These are phyloP conservation scores for Caenorhabditis doughertyi DNA, from an alignment of 2,888 invertebrate genomes.

Conservation along the genomic window DNA sequence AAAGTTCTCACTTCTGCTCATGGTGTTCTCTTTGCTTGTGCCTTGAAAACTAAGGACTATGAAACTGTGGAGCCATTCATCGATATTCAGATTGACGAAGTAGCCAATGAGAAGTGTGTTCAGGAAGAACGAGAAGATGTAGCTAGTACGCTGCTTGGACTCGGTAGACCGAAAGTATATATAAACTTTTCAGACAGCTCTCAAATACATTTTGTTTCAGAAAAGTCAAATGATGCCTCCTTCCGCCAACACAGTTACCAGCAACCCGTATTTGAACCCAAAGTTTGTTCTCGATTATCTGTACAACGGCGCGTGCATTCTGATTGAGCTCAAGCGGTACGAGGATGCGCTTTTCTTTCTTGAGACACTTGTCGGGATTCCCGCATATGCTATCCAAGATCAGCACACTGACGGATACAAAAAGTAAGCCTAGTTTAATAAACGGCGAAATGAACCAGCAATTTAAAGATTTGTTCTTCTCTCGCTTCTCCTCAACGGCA, in stretches of 20 bases:
- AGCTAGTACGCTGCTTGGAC: not conserved
- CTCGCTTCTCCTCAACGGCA: slow-evolving; percentile 54
- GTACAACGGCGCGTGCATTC: slow-evolving; percentile 65
- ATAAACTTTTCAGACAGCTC: slow-evolving; percentile 26
- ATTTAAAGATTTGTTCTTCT: slow-evolving; percentile 48
- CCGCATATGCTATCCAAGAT: slow-evolving; percentile 41
- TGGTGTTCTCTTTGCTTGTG: slow-evolving; percentile 59
- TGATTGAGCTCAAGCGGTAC: slow-evolving; percentile 58
- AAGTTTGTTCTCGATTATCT: slow-evolving; percentile 67
- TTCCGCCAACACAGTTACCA: not conserved
- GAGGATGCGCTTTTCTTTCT: slow-evolving; percentile 58
- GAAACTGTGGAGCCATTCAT: slow-evolving; percentile 35
- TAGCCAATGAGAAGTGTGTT: slow-evolving; percentile 49
- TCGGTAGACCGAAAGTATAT: slow-evolving; percentile 3
- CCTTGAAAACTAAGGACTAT: slow-evolving; percentile 50
- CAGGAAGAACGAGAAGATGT: not conserved
- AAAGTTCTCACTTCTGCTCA: slow-evolving; percentile 62
- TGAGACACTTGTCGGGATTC: slow-evolving; percentile 42
- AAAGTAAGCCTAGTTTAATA: slow-evolving; percentile 47
- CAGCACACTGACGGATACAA: slow-evolving; percentile 66
- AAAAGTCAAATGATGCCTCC: no score
- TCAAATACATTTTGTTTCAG: no score
- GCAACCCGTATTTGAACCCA: slow-evolving; percentile 27
- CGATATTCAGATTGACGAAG: slow-evolving; percentile 28
- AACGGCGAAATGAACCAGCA: not conserved